phyloP scores from a whole-genome alignment of 2,797 vertebrate species.

The Decapterus maruadsi region DNA sequence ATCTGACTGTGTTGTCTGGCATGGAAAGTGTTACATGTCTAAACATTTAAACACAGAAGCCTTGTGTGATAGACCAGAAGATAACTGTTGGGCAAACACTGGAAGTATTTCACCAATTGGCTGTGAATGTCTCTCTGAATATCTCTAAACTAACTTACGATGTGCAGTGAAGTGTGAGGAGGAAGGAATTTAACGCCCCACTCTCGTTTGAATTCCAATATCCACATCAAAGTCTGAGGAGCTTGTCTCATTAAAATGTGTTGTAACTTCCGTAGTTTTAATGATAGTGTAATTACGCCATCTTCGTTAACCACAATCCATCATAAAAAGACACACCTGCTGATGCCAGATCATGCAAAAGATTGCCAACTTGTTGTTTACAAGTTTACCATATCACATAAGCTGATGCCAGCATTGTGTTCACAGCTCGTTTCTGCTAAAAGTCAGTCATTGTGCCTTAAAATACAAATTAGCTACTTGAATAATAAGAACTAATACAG shows the following conservation, averaged over 20 bases:
- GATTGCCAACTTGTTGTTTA: background rate
- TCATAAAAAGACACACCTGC: too few relatives aligned
- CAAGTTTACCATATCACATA: background rate
- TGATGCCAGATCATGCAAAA: too few relatives aligned
- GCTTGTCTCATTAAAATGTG: too few relatives aligned
- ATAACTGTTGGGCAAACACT: background rate
- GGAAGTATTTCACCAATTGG: background rate
- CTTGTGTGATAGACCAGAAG: constrained; percentile 27
- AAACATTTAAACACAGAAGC: background rate
- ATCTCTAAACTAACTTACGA: background rate
- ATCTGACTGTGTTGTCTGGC: background rate
- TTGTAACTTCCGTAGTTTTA: too few relatives aligned
- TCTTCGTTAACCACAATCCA: too few relatives aligned
- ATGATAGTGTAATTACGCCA: too few relatives aligned
- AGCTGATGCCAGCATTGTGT: background rate
- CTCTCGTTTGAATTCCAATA: too few relatives aligned
- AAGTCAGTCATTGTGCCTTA: background rate
- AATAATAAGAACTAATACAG: too few relatives aligned
- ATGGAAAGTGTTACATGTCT: background rate
- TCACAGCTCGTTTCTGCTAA: background rate
- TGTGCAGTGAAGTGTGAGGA: background rate
- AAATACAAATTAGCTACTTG: background rate
- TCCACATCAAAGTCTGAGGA: too few relatives aligned
- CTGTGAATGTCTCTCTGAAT: background rate
- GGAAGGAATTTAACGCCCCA: too few relatives aligned